These are phyloP conservation scores for Drosophila bunnanda DNA, from an alignment of 2,888 invertebrate genomes.

Conservation along the genomic window DNA sequence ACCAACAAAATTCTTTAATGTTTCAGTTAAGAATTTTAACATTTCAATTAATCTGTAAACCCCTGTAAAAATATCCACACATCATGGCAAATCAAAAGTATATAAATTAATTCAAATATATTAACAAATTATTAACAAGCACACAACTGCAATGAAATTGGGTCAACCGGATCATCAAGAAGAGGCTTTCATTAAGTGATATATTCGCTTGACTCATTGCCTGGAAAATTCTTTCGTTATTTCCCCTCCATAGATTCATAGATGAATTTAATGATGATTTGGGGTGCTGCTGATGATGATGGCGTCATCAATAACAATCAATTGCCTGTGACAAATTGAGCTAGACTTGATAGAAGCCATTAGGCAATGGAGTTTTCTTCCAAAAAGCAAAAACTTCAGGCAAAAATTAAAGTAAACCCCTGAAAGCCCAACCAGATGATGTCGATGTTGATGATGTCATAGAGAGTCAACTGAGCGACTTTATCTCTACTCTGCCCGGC, in stretches of 20 bases:
- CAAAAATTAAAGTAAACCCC: constrained; percentile 24
- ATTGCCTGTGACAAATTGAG: constrained; percentile 76
- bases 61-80: background rate
- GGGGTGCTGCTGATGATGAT: constrained; percentile 16
- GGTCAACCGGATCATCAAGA: constrained; percentile 63
- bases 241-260: constrained; percentile 38
- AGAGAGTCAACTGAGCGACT: constrained; percentile 38
- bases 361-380: constrained; percentile 29
- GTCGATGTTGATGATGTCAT: constrained; percentile 39
- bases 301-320: constrained; percentile 76
- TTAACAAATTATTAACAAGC: constrained; percentile 53
- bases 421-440: constrained; percentile 31
- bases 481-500: constrained; percentile 46
- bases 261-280: constrained; percentile 22
- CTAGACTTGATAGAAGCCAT: constrained; percentile 23
- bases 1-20: background rate
- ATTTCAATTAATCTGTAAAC: constrained; percentile 5
- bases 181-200: constrained; percentile 48
- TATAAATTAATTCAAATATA: constrained; percentile 12
- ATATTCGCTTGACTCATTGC: constrained; percentile 46
- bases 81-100: constrained; percentile 10
- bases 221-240: constrained; percentile 31
- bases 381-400: constrained; percentile 8
- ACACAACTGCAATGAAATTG: constrained; percentile 41
- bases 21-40: background rate